Conservation (phyloP, 2,113 vertebrate species). For the Anguilla rostrata region DNA sequence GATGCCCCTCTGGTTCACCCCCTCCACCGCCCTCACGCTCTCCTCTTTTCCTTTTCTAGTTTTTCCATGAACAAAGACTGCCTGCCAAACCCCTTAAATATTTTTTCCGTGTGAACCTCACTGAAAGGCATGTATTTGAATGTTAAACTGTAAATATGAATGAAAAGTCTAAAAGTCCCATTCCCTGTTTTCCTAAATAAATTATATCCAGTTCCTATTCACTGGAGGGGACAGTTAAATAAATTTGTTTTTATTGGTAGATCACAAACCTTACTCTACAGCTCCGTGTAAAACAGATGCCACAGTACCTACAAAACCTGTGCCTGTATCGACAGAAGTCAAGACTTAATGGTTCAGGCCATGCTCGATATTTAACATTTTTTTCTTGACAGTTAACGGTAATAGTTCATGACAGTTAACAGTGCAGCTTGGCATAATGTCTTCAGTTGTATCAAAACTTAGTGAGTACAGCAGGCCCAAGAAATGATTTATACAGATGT, state of each 20-base stretch:
- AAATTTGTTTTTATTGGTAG: slow-evolving; percentile 58
- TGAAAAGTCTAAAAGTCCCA: slow-evolving; percentile 41
- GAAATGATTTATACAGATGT: slow-evolving; percentile 38
- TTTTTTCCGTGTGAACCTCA: slow-evolving; percentile 37
- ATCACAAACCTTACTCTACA: slow-evolving; percentile 41
- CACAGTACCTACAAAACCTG: slow-evolving; percentile 18
- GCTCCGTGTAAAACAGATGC: slow-evolving; percentile 35
- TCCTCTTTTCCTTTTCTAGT: not conserved
- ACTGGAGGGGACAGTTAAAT: slow-evolving; percentile 46
- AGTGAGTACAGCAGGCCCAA: not conserved
- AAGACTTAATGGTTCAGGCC: slow-evolving; percentile 1
- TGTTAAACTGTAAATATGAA: slow-evolving; percentile 49
- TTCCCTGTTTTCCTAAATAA: slow-evolving; percentile 38
- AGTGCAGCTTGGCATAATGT: not conserved
- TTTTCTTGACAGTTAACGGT: not conserved
- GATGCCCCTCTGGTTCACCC: not conserved
- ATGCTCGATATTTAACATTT: not conserved
- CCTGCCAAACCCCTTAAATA: slow-evolving; percentile 36
- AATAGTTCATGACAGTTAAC: not conserved
- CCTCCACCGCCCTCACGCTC: not conserved
- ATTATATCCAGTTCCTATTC: slow-evolving; percentile 48
- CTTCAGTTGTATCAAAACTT: not conserved
- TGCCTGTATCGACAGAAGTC: slow-evolving; percentile 23
- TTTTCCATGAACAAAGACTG: slow-evolving; percentile 41
- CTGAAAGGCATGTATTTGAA: slow-evolving; percentile 24